A percentile compares a stretch with the other conserved stretches of the same genome.
These are phyloP conservation scores for Lycopodina hypogea DNA, from an alignment of 37 sponge, comb jelly and placozoan species.

Conservation along the genomic window DNA sequence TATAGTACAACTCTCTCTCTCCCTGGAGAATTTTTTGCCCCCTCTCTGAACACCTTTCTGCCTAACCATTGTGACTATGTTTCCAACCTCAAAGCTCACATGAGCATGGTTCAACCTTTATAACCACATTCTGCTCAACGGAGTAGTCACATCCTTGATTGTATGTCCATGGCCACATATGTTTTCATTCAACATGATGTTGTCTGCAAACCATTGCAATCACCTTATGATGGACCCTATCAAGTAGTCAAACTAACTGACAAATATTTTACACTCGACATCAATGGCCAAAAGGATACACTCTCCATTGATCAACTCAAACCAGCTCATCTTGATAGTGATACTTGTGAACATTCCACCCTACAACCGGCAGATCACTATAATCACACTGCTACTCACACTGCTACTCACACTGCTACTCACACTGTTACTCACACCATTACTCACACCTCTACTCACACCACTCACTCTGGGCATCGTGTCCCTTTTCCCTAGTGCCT, in stretches of 20 bases:
- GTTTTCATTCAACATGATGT: conserved; percentile 64
- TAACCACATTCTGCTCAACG: conserved; percentile 13
- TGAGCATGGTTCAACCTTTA: conserved; percentile 17
- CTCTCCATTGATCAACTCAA: conserved; percentile 68
- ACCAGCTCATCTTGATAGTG: conserved; percentile 39
- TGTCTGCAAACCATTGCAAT: conserved; percentile 52
- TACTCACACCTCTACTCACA: background rate
- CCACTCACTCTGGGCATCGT: background rate
- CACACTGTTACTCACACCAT: too few relatives aligned
- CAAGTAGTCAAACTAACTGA: conserved; percentile 23
- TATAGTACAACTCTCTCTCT: conserved; percentile 73
- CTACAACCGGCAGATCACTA: background rate
- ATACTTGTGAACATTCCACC: too few relatives aligned
- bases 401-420: too few relatives aligned
- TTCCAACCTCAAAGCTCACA: conserved; percentile 30
- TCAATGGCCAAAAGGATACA: conserved; percentile 40
- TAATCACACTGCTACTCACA: background rate
- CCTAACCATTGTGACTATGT: conserved; percentile 35
- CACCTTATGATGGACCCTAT: conserved; percentile 63
- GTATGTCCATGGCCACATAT: conserved; percentile 42
- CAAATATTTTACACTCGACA: conserved; percentile 56
- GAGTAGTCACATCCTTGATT: conserved; percentile 8
- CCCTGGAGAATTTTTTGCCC: conserved; percentile 67
- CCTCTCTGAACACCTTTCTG: conserved; percentile 9
- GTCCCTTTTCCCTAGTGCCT: too few relatives aligned